Conservation (phyloP, 2,797 vertebrate species). For the Ctenochaetus hawaiiensis region DNA sequence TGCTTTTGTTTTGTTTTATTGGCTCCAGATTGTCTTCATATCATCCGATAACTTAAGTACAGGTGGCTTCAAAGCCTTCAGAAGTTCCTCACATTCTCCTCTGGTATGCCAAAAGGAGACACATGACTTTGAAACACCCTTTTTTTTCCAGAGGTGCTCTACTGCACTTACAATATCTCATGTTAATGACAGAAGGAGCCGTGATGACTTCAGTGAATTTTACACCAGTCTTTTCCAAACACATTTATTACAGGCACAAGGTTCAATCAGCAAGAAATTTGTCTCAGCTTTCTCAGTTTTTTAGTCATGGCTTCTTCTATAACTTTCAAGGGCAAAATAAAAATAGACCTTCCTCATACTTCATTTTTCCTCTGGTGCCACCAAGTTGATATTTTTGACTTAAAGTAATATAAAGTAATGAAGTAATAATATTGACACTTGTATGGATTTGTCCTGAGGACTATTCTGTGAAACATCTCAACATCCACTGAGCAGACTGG, state of each 20-base stretch:
- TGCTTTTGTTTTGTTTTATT: background rate
- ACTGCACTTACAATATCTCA: background rate
- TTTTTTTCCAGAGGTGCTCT: background rate
- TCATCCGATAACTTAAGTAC: conserved; percentile 8
- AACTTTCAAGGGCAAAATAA: background rate
- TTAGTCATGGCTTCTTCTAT: background rate
- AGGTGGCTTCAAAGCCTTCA: conserved; percentile 20
- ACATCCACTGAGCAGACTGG: no score
- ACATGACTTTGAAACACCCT: conserved; percentile 27
- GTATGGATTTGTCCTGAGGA: background rate
- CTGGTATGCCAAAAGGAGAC: conserved; percentile 12
- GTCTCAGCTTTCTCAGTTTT: background rate
- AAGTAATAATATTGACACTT: background rate
- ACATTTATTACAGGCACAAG: background rate
- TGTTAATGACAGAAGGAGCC: conserved; percentile 5
- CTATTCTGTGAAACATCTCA: no score
- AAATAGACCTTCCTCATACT: no score
- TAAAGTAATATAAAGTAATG: background rate
- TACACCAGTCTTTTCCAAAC: background rate
- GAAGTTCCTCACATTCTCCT: conserved; percentile 15
- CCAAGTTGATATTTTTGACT: background rate
- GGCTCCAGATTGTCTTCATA: conserved; percentile 26
- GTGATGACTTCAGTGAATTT: background rate
- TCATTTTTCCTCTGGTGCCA: background rate
- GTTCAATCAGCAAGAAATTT: background rate